These are phyloP conservation scores for Plagodis dolabraria DNA, from an alignment of 2,888 invertebrate species.

Conservation along the genomic window DNA sequence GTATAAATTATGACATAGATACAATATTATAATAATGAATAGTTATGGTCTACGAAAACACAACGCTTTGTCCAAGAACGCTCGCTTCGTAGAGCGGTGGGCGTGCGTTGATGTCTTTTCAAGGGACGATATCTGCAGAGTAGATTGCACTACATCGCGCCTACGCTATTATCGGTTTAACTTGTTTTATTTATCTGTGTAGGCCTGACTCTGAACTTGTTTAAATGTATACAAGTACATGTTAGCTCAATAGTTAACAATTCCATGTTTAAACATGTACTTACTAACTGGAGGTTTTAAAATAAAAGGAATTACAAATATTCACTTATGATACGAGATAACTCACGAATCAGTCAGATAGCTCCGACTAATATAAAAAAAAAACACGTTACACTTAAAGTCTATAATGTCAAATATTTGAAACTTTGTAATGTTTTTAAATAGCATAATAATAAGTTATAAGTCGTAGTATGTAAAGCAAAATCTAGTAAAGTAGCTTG, in stretches of 20 bases:
- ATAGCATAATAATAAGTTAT: not conserved
- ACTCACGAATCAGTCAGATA: no score
- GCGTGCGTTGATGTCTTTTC: slow-evolving; percentile 76
- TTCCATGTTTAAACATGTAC: not conserved
- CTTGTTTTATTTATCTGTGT: not conserved
- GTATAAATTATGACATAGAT: no score
- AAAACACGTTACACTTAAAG: no score
- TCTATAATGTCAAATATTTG: no score
- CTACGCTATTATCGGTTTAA: slow-evolving; percentile 14
- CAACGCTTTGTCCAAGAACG: slow-evolving; percentile 8
- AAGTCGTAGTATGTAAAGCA: not conserved
- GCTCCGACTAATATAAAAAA: no score
- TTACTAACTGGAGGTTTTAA: not conserved
- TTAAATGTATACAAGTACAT: no score
- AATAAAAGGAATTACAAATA: not conserved
- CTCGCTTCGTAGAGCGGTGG: slow-evolving; percentile 33
- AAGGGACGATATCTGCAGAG: slow-evolving; percentile 37
- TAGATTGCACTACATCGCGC: slow-evolving; percentile 19
- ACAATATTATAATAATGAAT: not conserved
- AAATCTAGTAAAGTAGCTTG: not conserved
- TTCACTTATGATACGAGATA: no score
- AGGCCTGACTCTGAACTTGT: not conserved
- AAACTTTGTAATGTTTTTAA: not conserved
- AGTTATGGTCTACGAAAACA: slow-evolving; percentile 3
- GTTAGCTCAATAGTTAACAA: no score